phyloP scores from a whole-genome alignment of 2,113 vertebrate genomes.

The Mesitornis unicolor region DNA sequence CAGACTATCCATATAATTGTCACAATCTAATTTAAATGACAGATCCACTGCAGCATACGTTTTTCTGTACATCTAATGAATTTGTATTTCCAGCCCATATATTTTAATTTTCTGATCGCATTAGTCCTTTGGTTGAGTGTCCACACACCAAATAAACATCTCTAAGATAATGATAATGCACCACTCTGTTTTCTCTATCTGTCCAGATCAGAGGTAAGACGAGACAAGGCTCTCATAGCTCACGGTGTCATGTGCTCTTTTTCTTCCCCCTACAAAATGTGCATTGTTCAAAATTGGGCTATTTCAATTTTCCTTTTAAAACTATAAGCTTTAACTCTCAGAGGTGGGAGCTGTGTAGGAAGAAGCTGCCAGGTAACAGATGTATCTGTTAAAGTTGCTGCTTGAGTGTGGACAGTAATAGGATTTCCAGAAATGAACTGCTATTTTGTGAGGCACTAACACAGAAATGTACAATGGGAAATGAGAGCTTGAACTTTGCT shows the following conservation, averaged over 20 bases:
- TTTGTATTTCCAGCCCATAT: slow-evolving; percentile 60
- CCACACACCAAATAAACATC: slow-evolving; percentile 56
- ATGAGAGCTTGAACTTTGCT: slow-evolving; percentile 67
- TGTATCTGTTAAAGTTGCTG: slow-evolving; percentile 58
- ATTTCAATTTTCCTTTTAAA: slow-evolving; percentile 68
- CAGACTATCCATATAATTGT: slow-evolving; percentile 69
- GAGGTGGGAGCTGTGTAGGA: slow-evolving; percentile 50
- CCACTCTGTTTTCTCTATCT: neutral
- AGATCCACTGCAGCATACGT: slow-evolving; percentile 21
- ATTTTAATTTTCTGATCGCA: slow-evolving; percentile 60
- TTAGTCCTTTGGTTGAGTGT: slow-evolving; percentile 36
- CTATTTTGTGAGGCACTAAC: slow-evolving; percentile 66
- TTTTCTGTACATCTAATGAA: slow-evolving; percentile 63
- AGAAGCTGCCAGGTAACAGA: slow-evolving; percentile 56
- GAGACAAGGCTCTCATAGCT: neutral
- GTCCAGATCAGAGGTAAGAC: neutral
- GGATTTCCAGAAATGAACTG: slow-evolving; percentile 70
- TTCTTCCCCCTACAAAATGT: neutral
- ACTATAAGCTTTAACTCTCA: slow-evolving; percentile 46
- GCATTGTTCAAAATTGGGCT: slow-evolving; percentile 37
- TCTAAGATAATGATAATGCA: slow-evolving; percentile 38
- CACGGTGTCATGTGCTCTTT: neutral
- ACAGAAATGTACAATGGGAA: slow-evolving; percentile 58
- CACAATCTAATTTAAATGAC: slow-evolving; percentile 54
- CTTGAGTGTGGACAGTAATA: slow-evolving; percentile 68